Conservation (phyloP, 2,797 vertebrate species). For the Gallinago nigripennis region DNA sequence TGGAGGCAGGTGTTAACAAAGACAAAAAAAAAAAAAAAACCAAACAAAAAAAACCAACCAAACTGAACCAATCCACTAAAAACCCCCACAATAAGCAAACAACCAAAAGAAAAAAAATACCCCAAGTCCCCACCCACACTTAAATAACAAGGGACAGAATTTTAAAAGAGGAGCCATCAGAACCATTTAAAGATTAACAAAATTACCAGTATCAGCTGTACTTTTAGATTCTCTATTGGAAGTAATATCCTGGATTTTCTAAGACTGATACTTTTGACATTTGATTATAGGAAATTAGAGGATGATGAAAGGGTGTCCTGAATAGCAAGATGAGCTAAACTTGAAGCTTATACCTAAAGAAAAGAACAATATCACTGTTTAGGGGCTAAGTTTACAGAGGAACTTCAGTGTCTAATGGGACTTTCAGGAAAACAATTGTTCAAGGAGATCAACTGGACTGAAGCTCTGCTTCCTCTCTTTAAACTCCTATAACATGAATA, state of each 20-base stretch:
- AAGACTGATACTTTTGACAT: neutral
- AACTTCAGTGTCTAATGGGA: neutral
- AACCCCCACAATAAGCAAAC: accelerated
- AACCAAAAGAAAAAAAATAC: neutral
- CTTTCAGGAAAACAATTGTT: neutral
- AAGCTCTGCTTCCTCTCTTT: neutral
- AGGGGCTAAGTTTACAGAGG: neutral
- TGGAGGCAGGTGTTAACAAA: neutral
- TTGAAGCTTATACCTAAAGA: neutral
- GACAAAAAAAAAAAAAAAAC: neutral
- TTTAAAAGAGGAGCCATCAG: neutral
- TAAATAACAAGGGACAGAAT: neutral
- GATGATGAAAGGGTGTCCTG: neutral
- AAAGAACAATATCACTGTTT: neutral
- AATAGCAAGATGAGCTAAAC: neutral
- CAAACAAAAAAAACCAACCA: too few species aligned
- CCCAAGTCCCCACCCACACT: neutral
- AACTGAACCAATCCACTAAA: neutral
- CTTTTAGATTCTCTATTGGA: neutral
- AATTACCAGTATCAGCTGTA: neutral
- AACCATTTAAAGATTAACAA: neutral
- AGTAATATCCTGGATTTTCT: neutral
- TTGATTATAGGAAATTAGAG: neutral
- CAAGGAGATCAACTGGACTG: neutral
- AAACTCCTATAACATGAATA: neutral